Percentiles rank a stretch among this genome's conserved stretches.
Conservation (phyloP, 2,113 vertebrate genomes). For the Antigone vipio region DNA sequence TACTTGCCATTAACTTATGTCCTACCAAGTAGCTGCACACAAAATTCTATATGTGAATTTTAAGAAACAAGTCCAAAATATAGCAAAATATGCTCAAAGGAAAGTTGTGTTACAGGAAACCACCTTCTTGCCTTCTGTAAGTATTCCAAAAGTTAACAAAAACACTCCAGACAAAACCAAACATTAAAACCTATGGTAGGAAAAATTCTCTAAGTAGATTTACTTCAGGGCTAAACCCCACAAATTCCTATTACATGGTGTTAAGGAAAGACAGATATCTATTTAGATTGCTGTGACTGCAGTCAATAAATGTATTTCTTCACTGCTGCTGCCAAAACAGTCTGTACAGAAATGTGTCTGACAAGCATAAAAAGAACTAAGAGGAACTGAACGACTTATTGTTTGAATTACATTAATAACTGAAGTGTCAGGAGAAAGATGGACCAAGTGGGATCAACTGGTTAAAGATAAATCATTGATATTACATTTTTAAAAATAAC, state of each 20-base stretch:
- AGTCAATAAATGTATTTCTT: constrained; percentile 49
- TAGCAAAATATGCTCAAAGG: not conserved
- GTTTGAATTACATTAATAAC: constrained; percentile 32
- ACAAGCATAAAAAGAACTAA: constrained; percentile 24
- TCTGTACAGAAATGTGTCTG: not conserved
- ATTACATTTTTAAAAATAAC: not conserved
- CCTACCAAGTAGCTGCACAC: not conserved
- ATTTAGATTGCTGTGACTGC: not conserved
- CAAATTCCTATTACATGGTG: not conserved
- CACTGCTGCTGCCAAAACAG: constrained; percentile 32
- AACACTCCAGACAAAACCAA: not conserved
- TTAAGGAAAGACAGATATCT: constrained; percentile 8
- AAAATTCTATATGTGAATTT: not conserved
- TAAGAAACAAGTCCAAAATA: not conserved
- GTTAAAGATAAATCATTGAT: constrained; percentile 13
- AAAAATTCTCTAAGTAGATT: constrained; percentile 2
- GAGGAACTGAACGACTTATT: constrained; percentile 19
- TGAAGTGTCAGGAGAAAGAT: constrained; percentile 9
- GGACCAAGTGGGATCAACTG: constrained; percentile 9
- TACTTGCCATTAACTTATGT: not conserved
- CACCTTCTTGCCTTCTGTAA: not conserved
- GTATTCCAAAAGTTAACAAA: not conserved
- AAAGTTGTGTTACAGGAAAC: not conserved
- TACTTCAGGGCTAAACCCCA: constrained; percentile 6
- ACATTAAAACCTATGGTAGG: not conserved